These are phyloP conservation scores for Epinephelus coioides DNA, from an alignment of 2,797 vertebrate species.

Conservation along the genomic window DNA sequence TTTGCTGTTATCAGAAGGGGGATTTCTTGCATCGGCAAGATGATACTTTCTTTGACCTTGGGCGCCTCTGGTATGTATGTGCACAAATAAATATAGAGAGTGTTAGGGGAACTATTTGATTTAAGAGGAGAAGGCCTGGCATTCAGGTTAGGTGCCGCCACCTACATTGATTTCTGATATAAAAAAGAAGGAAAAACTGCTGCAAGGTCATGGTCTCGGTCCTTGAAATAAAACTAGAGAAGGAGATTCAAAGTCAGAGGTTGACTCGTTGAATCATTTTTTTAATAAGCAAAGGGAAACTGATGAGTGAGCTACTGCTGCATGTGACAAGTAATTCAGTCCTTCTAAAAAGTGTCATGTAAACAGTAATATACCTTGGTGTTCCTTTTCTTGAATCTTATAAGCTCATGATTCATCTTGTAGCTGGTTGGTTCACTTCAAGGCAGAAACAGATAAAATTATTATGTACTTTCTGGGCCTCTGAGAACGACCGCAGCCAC, in stretches of 20 bases:
- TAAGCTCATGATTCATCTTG: slow-evolving; percentile 40
- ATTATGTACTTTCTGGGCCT: slow-evolving; percentile 44
- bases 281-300: slow-evolving; percentile 12
- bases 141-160: slow-evolving; percentile 45
- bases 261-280: slow-evolving; percentile 20
- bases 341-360: slow-evolving; percentile 2
- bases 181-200: slow-evolving; percentile 25
- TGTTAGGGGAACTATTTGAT: slow-evolving; percentile 49
- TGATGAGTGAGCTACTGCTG: background rate
- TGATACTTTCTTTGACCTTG: slow-evolving; percentile 67
- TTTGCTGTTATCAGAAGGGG: slow-evolving; percentile 56
- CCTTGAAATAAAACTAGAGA: slow-evolving; percentile 34
- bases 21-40: slow-evolving; percentile 61
- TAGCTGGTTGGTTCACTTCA: slow-evolving; percentile 24
- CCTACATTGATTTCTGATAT: slow-evolving; percentile 59
- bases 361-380: slow-evolving; percentile 34
- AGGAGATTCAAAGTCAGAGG: slow-evolving; percentile 26
- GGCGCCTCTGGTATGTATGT: slow-evolving; percentile 28
- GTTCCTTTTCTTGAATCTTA: slow-evolving; percentile 8
- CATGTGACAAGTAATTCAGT: background rate
- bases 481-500: slow-evolving; percentile 5
- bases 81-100: slow-evolving; percentile 43
- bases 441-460: slow-evolving; percentile 45
- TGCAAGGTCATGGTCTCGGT: slow-evolving; percentile 32
- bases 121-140: slow-evolving; percentile 29